phyloP scores from a whole-genome alignment of 2,113 vertebrate species.

The Halichoeres trimaculatus region DNA sequence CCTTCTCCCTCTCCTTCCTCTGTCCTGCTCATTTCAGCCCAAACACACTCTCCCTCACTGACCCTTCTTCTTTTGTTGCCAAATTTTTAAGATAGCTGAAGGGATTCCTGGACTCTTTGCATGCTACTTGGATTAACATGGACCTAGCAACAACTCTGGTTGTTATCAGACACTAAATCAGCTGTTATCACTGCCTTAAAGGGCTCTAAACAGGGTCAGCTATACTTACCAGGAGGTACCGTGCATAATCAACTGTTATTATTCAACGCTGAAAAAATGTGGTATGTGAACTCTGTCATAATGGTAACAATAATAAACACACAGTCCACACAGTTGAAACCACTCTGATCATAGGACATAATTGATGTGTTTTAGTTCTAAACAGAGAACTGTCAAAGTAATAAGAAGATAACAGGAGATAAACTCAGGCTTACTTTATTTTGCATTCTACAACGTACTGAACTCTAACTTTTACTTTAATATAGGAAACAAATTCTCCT shows the following conservation, averaged over 20 bases:
- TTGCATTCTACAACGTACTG: no score
- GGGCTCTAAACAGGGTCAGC: not conserved
- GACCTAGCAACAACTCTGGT: not conserved
- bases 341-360: no score
- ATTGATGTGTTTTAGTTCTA: no score
- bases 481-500: no score
- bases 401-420: no score
- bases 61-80: slow-evolving; percentile 16
- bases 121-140: slow-evolving; percentile 3
- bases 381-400: no score
- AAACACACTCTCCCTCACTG: not conserved
- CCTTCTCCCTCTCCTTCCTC: slow-evolving; percentile 51
- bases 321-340: not conserved
- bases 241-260: not conserved
- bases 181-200: not conserved
- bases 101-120: slow-evolving; percentile 31
- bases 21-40: slow-evolving; percentile 28
- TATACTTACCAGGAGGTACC: not conserved
- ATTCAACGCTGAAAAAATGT: not conserved
- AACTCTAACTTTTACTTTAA: no score
- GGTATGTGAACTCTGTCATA: not conserved
- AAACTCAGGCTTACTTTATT: no score
- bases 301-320: not conserved
- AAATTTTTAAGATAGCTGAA: slow-evolving; percentile 27
- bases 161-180: not conserved